Evolutionary conservation across 2,888 invertebrate species (phyloP).

Genomic region (Micoletzkya japonica): DNA sequence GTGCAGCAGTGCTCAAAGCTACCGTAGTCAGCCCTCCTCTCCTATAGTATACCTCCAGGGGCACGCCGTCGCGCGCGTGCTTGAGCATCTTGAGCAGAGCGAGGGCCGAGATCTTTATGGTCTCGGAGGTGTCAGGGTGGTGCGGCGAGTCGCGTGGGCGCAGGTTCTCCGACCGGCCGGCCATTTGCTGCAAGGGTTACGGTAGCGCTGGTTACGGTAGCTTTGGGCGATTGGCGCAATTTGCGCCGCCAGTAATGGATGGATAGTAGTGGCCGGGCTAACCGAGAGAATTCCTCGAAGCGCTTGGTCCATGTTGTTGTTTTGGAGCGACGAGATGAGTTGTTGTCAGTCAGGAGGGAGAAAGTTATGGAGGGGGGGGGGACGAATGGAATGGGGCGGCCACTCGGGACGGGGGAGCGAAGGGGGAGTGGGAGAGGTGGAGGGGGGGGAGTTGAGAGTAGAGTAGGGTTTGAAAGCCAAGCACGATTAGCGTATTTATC

Average conservation of each 20-base stretch:
- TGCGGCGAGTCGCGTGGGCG: slow-evolving; percentile 68
- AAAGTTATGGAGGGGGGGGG: too few relatives aligned
- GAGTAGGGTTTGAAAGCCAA: too few relatives aligned
- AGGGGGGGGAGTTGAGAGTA: too few relatives aligned
- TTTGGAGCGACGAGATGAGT: not conserved
- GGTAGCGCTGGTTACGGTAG: not conserved
- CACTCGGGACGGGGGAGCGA: too few relatives aligned
- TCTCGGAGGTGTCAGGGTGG: slow-evolving; percentile 97
- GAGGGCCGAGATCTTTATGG: slow-evolving; percentile 83
- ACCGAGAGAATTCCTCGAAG: slow-evolving; percentile 19
- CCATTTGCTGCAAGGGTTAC: slow-evolving; percentile 12
- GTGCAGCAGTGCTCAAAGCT: not conserved
- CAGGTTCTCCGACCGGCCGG: not conserved
- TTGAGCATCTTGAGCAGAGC: slow-evolving; percentile 97
- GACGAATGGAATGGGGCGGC: too few relatives aligned
- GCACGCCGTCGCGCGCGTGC: slow-evolving; percentile 81
- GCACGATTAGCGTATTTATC: too few relatives aligned
- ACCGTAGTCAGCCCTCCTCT: too few relatives aligned
- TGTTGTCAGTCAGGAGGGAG: too few relatives aligned
- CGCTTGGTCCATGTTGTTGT: slow-evolving; percentile 9
- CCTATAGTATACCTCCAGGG: slow-evolving; percentile 45
- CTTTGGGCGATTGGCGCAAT: not conserved
- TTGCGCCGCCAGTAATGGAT: not conserved
- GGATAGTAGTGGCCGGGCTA: not conserved
- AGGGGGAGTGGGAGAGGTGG: too few relatives aligned